phyloP scores from a whole-genome alignment of 2,797 vertebrate genomes.

The Apodemus agrarius region DNA sequence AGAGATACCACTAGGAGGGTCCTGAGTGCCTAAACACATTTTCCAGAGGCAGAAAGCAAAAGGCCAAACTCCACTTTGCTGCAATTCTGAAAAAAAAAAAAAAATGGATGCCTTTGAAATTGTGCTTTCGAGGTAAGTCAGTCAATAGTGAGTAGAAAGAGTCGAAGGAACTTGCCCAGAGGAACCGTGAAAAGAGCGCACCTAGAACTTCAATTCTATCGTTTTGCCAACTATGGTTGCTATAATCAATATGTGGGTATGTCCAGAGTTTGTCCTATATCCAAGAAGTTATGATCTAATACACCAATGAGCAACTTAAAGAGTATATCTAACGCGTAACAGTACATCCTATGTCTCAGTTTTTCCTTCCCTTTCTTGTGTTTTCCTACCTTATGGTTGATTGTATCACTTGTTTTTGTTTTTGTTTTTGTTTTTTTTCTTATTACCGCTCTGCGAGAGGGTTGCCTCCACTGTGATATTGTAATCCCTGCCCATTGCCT shows the following conservation, averaged over 20 bases:
- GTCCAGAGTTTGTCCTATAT: not conserved
- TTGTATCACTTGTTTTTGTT: not conserved
- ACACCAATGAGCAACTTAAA: not conserved
- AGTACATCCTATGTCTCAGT: not conserved
- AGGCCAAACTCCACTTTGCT: not conserved
- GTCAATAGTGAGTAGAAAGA: not conserved
- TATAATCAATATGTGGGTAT: not conserved
- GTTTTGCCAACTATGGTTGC: not conserved
- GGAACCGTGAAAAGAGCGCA: not conserved
- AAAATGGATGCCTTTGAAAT: not conserved
- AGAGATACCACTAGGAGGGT: not conserved
- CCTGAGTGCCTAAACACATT: not conserved
- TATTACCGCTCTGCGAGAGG: not conserved
- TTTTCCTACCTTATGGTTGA: not conserved
- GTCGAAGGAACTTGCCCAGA: not conserved
- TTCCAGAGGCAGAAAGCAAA: constrained; percentile 48
- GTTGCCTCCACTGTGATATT: not conserved
- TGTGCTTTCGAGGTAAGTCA: constrained; percentile 36
- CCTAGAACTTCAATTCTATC: not conserved
- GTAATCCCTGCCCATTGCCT: not conserved
- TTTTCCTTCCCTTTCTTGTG: not conserved
- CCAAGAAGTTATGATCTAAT: not conserved
- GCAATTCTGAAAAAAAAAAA: not conserved
- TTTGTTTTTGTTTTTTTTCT: too few species aligned
- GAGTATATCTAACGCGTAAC: not conserved